Evolutionary conservation across 1,140 invertebrate species (phyloP).

Genomic region (Drosophila kepulauana): DNA sequence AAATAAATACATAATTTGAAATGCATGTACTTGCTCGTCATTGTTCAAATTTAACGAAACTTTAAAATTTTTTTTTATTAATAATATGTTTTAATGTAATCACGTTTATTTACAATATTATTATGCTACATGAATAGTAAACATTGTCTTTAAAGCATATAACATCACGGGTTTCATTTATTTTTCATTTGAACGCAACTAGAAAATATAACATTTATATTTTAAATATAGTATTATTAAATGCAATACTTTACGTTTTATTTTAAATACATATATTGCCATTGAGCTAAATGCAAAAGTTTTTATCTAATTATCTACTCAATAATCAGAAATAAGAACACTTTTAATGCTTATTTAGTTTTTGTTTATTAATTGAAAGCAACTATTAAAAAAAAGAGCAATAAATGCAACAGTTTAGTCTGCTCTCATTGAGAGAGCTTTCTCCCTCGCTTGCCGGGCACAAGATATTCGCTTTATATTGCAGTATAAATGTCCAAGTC

Average conservation of each 20-base stretch:
- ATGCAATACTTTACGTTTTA: neutral
- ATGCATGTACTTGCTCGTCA: no score
- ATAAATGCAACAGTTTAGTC: neutral
- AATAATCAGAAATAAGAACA: neutral
- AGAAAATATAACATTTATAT: no score
- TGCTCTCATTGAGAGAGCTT: slow-evolving; percentile 28
- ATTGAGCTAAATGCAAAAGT: neutral
- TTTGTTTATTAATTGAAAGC: neutral
- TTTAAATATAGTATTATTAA: no score
- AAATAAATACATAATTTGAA: no score
- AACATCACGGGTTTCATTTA: no score
- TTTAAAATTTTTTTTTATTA: no score
- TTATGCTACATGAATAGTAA: no score
- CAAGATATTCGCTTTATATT: slow-evolving; percentile 29
- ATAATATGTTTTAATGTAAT: no score
- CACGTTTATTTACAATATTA: no score
- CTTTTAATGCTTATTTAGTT: neutral
- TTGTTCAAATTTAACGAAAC: no score
- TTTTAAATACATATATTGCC: neutral
- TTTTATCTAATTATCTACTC: neutral
- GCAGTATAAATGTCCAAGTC: slow-evolving; percentile 58
- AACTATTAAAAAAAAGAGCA: neutral
- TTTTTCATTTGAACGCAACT: no score
- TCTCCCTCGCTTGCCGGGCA: slow-evolving; percentile 25
- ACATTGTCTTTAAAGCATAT: no score